These are phyloP conservation scores for Bombus confusus DNA, from an alignment of 1,140 invertebrate genomes.

Conservation along the genomic window DNA sequence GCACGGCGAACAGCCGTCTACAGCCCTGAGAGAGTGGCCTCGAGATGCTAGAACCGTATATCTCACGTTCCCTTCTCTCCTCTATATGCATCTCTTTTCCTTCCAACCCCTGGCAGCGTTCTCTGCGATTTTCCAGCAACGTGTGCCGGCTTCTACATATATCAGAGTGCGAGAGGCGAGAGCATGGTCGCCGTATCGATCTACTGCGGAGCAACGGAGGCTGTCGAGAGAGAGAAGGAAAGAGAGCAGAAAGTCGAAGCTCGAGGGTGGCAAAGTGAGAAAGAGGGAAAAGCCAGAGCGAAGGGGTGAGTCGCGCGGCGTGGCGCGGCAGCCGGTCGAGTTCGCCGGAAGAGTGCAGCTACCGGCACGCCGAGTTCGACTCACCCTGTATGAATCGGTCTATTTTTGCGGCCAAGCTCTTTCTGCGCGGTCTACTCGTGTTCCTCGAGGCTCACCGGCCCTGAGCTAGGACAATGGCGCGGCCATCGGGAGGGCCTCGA, in stretches of 20 bases:
- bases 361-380: not conserved
- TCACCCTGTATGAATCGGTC: not conserved
- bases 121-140: constrained; percentile 68
- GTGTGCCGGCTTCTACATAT: constrained; percentile 66
- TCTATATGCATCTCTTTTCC: constrained; percentile 28
- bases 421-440: not conserved
- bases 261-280: constrained; percentile 53
- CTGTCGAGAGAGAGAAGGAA: constrained; percentile 11
- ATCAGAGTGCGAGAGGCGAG: constrained; percentile 59
- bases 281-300: constrained; percentile 49
- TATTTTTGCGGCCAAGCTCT: constrained; percentile 7
- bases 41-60: constrained; percentile 41
- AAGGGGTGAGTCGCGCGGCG: constrained; percentile 6
- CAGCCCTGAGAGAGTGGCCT: constrained; percentile 61
- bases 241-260: constrained; percentile 62
- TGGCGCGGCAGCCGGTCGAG: not conserved
- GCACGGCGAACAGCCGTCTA: constrained; percentile 18
- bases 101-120: constrained; percentile 63
- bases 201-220: constrained; percentile 72
- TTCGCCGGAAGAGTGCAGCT: constrained; percentile 10
- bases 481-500: not conserved
- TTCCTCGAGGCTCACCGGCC: not conserved
- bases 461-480: constrained; percentile 13
- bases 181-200: constrained; percentile 75
- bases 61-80: constrained; percentile 5